These are phyloP conservation scores for Leucophenga montana DNA, from an alignment of 2,888 invertebrate species.

Conservation along the genomic window DNA sequence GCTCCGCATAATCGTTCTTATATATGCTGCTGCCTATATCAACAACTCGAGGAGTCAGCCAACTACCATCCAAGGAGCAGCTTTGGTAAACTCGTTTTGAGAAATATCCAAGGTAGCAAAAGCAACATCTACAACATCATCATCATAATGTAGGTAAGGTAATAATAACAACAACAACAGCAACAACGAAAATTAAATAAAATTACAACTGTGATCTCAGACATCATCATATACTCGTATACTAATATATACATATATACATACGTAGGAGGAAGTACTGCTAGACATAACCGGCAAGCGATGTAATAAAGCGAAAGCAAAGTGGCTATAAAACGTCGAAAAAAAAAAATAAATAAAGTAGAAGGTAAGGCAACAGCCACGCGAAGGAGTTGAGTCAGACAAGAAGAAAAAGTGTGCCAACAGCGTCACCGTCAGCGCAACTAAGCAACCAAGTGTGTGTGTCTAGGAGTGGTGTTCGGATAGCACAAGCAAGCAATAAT, in stretches of 20 bases:
- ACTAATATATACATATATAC: neutral
- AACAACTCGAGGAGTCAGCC: no score
- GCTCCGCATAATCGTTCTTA: slow-evolving; percentile 32
- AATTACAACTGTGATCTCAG: slow-evolving; percentile 10
- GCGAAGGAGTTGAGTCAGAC: slow-evolving; percentile 8
- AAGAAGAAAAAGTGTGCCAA: slow-evolving; percentile 9
- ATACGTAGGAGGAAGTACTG: neutral
- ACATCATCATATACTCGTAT: neutral
- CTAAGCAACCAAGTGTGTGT: slow-evolving; percentile 48
- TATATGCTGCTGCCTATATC: neutral
- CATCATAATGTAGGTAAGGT: slow-evolving; percentile 5
- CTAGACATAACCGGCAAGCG: neutral
- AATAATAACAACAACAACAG: neutral
- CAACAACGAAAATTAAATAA: slow-evolving; percentile 16
- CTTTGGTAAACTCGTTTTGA: slow-evolving; percentile 61
- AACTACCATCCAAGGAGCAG: slow-evolving; percentile 46
- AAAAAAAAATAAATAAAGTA: slow-evolving; percentile 47
- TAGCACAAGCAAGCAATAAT: slow-evolving; percentile 1
- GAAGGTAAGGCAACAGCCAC: slow-evolving; percentile 51
- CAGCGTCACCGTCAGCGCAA: slow-evolving; percentile 51
- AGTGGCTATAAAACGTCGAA: slow-evolving; percentile 7
- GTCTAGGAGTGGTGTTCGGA: slow-evolving; percentile 24
- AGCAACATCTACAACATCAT: neutral
- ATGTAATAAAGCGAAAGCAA: slow-evolving; percentile 12
- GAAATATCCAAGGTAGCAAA: slow-evolving; percentile 1